These are phyloP conservation scores for Habropoda laboriosa DNA, from an alignment of 1,140 invertebrate species.

Conservation along the genomic window DNA sequence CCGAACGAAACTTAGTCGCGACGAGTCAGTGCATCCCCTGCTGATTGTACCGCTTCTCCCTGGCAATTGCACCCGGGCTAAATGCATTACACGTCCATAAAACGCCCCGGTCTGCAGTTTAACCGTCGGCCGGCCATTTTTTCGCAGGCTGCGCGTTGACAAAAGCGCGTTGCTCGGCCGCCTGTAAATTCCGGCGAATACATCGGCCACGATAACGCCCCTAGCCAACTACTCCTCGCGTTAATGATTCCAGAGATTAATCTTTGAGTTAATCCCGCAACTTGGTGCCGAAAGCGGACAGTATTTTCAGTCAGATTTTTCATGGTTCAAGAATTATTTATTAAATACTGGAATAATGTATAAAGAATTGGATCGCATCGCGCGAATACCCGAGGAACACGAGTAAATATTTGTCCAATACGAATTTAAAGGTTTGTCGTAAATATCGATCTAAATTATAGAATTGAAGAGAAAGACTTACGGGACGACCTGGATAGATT, in stretches of 20 bases:
- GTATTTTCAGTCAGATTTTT: too few species aligned
- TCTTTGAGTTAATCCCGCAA: too few species aligned
- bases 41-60: conserved; percentile 38
- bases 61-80: conserved; percentile 19
- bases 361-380: too few species aligned
- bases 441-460: too few species aligned
- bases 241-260: neutral
- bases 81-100: conserved; percentile 25
- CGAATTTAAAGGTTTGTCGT: too few species aligned
- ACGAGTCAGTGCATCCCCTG: conserved; percentile 22
- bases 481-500: too few species aligned
- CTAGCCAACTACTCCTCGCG: neutral
- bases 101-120: conserved; percentile 19
- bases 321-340: too few species aligned
- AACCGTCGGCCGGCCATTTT: conserved; percentile 10
- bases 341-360: too few species aligned
- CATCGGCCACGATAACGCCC: neutral
- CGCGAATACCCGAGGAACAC: too few species aligned
- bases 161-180: neutral
- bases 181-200: neutral
- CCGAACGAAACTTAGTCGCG: conserved; percentile 24
- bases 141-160: neutral
- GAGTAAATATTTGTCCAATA: too few species aligned
- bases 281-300: too few species aligned
- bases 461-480: too few species aligned